Percentiles rank a stretch among this genome's conserved stretches.
These are phyloP conservation scores for Amphipyra berbera DNA, from an alignment of 2,888 invertebrate species.

Conservation along the genomic window DNA sequence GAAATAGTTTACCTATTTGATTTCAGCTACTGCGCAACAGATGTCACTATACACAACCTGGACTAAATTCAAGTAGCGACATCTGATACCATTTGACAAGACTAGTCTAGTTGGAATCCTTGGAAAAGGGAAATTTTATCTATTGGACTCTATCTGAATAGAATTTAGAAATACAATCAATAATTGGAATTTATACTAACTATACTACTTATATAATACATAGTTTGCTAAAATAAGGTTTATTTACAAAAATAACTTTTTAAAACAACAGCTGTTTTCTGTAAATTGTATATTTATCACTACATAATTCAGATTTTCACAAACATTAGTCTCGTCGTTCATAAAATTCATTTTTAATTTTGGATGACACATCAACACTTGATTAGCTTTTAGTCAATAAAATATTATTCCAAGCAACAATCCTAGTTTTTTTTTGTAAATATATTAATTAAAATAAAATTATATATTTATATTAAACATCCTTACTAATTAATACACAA, in stretches of 20 bases:
- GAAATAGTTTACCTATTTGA: constrained; percentile 7
- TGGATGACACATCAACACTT: neutral
- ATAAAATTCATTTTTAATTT: constrained; percentile 6
- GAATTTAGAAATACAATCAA: too few relatives aligned
- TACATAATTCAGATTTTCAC: constrained; percentile 8
- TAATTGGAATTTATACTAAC: too few relatives aligned
- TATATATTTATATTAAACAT: constrained; percentile 3
- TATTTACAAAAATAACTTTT: neutral
- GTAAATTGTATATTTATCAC: constrained; percentile 28
- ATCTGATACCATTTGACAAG: neutral
- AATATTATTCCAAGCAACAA: constrained; percentile 3
- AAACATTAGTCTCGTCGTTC: constrained; percentile 22
- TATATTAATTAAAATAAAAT: constrained; percentile 1
- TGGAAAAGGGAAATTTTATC: too few relatives aligned
- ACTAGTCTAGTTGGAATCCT: neutral
- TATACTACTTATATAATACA: too few relatives aligned
- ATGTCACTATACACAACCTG: constrained; percentile 46
- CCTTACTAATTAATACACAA: constrained; percentile 5
- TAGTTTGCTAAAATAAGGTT: too few relatives aligned
- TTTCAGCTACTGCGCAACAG: constrained; percentile 62
- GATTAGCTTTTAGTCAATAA: constrained; percentile 8
- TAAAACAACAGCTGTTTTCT: constrained; percentile 9
- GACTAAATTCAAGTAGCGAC: neutral
- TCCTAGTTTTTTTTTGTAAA: neutral
- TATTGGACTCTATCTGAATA: too few relatives aligned